Conservation (phyloP, 2,113 vertebrate genomes). For the Stomatorhinus ivindoensis region DNA sequence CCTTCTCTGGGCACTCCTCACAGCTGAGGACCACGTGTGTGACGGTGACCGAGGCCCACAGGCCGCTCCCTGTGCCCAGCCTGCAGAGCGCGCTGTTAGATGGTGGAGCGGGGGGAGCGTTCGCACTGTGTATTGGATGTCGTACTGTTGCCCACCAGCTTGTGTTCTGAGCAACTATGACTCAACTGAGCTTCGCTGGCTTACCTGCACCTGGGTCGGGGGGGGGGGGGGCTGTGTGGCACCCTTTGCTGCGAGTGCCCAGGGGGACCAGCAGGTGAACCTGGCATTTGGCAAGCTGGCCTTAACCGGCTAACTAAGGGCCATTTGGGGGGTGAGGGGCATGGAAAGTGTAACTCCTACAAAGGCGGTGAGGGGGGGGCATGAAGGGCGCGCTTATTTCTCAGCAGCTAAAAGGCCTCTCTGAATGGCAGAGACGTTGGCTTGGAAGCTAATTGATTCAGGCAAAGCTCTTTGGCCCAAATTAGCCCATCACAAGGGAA, state of each 20-base stretch:
- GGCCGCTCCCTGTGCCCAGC: background rate
- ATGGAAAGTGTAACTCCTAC: background rate
- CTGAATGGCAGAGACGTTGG: too few relatives aligned
- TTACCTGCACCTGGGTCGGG: background rate
- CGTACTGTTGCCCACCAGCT: background rate
- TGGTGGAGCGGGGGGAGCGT: background rate
- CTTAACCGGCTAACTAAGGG: background rate
- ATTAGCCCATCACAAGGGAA: constrained; percentile 2
- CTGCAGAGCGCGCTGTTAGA: background rate
- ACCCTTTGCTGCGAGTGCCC: background rate
- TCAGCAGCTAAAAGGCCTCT: background rate
- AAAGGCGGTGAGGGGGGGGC: background rate
- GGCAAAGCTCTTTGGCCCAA: background rate
- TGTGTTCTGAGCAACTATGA: background rate
- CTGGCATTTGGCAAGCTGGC: background rate
- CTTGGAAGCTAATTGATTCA: constrained; percentile 4
- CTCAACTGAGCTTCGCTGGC: background rate
- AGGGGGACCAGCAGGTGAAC: background rate
- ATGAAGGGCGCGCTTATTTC: background rate
- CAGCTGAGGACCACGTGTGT: background rate
- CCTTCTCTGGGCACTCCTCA: background rate
- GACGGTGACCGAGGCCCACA: background rate
- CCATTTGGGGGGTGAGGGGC: background rate
- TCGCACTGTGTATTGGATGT: background rate
- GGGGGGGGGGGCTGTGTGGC: too few relatives aligned